Base-by-base conservation (phyloP, 2,113 vertebrate species). In the Thunnus thynnus region DNA sequence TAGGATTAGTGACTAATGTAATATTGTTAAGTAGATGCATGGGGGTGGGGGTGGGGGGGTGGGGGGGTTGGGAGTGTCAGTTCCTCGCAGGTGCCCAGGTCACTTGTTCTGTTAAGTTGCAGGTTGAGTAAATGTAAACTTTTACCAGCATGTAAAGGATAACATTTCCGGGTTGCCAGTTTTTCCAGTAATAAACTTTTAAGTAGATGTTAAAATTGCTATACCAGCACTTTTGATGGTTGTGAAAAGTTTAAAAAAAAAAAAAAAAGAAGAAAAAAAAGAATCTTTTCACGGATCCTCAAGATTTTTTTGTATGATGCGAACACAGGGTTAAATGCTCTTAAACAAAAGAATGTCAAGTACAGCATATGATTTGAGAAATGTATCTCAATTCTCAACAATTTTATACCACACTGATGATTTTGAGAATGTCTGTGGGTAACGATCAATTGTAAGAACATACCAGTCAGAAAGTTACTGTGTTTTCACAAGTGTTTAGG, bases 161-260 rank as follows among this genome's bases (percentile, higher is more conserved):
- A 32, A 32, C 2, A 1, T 74, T 83, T 84, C n/a, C 63, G 76
- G 61, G 47, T 80, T 76, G 25, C 54, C 72, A 44, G 12, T 80
- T 85, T 80, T 55, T 55, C 36, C 30, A 65, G 57, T 63, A n/a
- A 32, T 20, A 78, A 32, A 76, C 62, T 62, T 86, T 69, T 81
- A 65, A 71, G 51, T 70, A 5, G 32, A 80, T 73, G 50, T 56
- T 64, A 51, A 41, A 72, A 82, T 83, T 88, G 72, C 65, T 74
- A 89, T 87, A 91, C 91, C 89, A 92, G 91, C 91, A 92, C 80
- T 93, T 92, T 88, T 89, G 51, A 89, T 63, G 73, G 71, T 69
- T 27, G 51, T 80, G 54, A 82, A 62, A 72, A 80, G 51, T 8
- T 22, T 22, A 48, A 36, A 10, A 60, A 13, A 3, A n/a, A 48